Evolutionary conservation across 2,888 invertebrate genomes (phyloP).

Genomic region (Thyatira batis): DNA sequence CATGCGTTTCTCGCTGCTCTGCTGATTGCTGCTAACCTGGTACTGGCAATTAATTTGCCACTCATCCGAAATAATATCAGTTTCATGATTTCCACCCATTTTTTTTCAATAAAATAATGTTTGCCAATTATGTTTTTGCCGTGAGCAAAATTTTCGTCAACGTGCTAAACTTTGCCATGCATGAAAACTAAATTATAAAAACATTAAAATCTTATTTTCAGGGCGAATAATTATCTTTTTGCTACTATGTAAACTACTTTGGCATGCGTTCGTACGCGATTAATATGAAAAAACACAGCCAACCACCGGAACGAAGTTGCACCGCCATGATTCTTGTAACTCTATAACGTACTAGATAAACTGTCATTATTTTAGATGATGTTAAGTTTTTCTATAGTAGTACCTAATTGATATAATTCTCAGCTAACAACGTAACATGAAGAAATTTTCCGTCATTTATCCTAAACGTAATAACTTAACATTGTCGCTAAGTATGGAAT

Average conservation of each 20-base stretch:
- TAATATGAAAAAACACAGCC: slow-evolving; percentile 13
- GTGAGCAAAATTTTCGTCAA: neutral
- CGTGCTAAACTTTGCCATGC: neutral
- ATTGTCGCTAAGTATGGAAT: no score
- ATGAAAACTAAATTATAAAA: neutral
- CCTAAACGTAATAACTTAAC: neutral
- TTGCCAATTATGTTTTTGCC: neutral
- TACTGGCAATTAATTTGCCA: neutral
- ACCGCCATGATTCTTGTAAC: neutral
- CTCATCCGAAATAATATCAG: neutral
- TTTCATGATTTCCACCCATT: no score
- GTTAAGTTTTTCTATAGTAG: neutral
- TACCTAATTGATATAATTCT: neutral
- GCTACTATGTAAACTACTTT: neutral
- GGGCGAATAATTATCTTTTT: neutral
- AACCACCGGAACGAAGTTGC: slow-evolving; percentile 28
- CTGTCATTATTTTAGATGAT: neutral
- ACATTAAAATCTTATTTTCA: neutral
- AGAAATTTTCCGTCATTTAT: neutral
- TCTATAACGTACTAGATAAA: neutral
- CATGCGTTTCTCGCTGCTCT: neutral
- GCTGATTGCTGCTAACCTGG: neutral
- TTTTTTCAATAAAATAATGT: neutral
- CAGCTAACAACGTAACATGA: neutral
- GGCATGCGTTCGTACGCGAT: slow-evolving; percentile 28